These are phyloP conservation scores for Vimba vimba DNA, from an alignment of 2,113 vertebrate species.

Conservation along the genomic window DNA sequence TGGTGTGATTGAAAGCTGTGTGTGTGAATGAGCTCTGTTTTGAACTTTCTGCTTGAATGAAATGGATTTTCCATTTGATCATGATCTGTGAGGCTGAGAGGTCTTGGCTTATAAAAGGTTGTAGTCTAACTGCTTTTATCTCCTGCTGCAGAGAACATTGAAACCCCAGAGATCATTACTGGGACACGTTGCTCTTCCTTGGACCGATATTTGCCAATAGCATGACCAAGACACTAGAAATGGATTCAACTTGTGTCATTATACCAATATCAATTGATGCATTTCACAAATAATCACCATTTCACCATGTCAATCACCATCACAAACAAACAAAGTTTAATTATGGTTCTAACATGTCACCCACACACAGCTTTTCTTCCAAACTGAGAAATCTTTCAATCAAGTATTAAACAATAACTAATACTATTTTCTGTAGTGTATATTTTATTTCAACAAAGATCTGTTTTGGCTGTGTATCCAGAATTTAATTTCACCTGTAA, in stretches of 20 bases:
- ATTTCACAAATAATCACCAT: background rate
- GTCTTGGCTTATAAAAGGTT: background rate
- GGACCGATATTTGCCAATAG: background rate
- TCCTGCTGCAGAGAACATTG: background rate
- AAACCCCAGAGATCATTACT: background rate
- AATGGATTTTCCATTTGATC: constrained; percentile 22
- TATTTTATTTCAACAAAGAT: background rate
- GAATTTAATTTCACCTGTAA: background rate
- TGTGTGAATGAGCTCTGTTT: constrained; percentile 17
- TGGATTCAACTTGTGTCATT: background rate
- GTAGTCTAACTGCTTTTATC: background rate
- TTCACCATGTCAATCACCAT: too few relatives aligned
- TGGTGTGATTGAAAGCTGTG: background rate
- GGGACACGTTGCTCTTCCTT: background rate
- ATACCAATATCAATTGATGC: too few relatives aligned
- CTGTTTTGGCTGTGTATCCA: background rate
- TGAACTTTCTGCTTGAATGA: background rate
- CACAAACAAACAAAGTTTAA: background rate
- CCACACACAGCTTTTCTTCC: background rate
- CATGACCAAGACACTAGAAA: background rate
- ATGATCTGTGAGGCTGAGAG: background rate
- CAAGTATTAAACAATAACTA: background rate
- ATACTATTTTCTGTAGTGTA: background rate
- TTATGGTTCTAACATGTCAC: background rate
- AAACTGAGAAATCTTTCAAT: background rate